Evolutionary conservation across 2,888 invertebrate species (phyloP).

Genomic region (Siphonodentalium dalli): DNA sequence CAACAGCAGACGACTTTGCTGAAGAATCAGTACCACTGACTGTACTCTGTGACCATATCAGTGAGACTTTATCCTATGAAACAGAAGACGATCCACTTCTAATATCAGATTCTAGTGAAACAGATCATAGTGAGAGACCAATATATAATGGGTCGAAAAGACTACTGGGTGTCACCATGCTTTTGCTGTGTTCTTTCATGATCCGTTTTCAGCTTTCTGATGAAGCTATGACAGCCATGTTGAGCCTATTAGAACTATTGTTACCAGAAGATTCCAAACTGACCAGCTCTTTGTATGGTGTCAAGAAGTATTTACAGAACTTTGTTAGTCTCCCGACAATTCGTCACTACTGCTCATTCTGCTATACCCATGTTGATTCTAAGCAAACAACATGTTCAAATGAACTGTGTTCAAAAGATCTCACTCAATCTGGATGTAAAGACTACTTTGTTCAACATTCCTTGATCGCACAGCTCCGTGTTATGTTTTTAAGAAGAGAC

Average conservation of each 20-base stretch:
- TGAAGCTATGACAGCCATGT: conserved; percentile 1
- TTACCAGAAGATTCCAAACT: conserved; percentile 1
- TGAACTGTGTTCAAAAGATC: conserved; percentile 1
- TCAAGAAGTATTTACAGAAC: conserved; percentile 1
- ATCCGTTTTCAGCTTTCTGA: conserved; percentile 7
- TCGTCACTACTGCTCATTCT: conserved; percentile 5
- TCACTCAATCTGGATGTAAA: background rate
- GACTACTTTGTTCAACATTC: conserved; percentile 11
- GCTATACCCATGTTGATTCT: conserved; percentile 2
- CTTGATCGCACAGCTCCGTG: conserved; percentile 4
- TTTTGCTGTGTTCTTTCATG: conserved; percentile 6
- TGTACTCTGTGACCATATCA: no score
- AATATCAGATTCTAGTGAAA: no score
- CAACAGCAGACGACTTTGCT: no score
- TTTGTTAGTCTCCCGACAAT: conserved; percentile 2
- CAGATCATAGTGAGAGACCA: no score
- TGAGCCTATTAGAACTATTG: background rate
- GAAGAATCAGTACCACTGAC: no score
- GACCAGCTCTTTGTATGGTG: conserved; percentile 1
- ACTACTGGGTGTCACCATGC: background rate
- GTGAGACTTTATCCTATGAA: no score
- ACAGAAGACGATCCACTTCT: no score
- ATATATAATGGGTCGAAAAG: background rate
- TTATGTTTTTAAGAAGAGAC: conserved; percentile 1
- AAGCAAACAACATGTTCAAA: conserved; percentile 1